Conservation (phyloP, 2,797 vertebrate species). For the Adrianichthys oophorus region DNA sequence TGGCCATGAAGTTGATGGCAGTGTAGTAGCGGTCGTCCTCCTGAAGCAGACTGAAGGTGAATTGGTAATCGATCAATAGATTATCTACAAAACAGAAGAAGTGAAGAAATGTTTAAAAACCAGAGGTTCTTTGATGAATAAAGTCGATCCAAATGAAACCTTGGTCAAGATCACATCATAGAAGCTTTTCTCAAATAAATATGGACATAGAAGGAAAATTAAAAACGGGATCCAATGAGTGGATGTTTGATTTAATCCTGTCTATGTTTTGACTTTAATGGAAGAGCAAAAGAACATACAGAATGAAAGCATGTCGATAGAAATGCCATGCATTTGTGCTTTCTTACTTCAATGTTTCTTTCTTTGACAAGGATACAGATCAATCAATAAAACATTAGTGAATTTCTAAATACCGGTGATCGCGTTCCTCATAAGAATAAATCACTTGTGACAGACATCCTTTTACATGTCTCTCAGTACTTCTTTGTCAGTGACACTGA, state of each 20-base stretch:
- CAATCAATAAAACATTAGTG: slow-evolving; percentile 34
- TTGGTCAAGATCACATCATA: background rate
- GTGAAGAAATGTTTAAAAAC: background rate
- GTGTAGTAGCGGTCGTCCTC: slow-evolving; percentile 95
- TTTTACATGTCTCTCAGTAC: slow-evolving; percentile 6
- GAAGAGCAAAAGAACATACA: too few relatives aligned
- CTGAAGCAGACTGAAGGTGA: slow-evolving; percentile 96
- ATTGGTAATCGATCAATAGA: slow-evolving; percentile 97
- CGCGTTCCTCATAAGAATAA: slow-evolving; percentile 22
- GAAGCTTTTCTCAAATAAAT: slow-evolving; percentile 9
- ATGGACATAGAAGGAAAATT: slow-evolving; percentile 30
- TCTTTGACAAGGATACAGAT: background rate
- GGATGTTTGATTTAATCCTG: slow-evolving; percentile 19
- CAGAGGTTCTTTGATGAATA: background rate
- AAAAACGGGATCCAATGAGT: background rate
- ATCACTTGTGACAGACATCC: slow-evolving; percentile 38
- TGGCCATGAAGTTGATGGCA: slow-evolving; percentile 97
- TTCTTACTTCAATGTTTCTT: background rate
- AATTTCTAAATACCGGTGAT: slow-evolving; percentile 24
- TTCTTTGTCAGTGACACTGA: slow-evolving; percentile 18
- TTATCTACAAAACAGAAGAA: slow-evolving; percentile 80
- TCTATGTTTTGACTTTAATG: too few relatives aligned
- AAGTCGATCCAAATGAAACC: background rate
- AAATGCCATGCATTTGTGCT: background rate
- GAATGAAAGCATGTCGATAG: background rate